Conservation (phyloP, 2,797 vertebrate species). For the Melanotaenia nigrans region DNA sequence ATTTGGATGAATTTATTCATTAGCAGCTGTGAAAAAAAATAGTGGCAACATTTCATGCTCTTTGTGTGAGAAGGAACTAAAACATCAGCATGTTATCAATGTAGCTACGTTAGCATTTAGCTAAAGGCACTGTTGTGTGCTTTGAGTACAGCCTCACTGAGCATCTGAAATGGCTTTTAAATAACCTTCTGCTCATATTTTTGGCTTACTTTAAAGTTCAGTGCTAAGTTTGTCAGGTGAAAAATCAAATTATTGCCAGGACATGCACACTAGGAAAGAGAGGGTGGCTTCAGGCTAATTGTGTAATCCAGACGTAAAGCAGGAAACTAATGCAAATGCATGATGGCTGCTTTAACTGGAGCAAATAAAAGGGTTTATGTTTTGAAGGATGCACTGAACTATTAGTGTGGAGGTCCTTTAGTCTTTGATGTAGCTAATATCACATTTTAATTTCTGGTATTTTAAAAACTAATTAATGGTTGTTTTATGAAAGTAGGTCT, state of each 20-base stretch:
- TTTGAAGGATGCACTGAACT: slow-evolving; percentile 24
- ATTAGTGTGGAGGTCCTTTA: slow-evolving; percentile 9
- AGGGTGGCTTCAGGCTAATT: slow-evolving; percentile 14
- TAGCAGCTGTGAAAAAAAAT: not conserved
- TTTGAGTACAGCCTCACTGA: not conserved
- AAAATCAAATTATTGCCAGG: slow-evolving; percentile 13
- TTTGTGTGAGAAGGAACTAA: not conserved
- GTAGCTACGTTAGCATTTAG: no score
- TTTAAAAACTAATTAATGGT: slow-evolving; percentile 11
- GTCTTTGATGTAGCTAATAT: slow-evolving; percentile 22
- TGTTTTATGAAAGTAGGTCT: not conserved
- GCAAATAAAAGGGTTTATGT: slow-evolving; percentile 13
- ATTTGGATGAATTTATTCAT: not conserved
- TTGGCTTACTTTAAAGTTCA: not conserved
- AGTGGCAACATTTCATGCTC: not conserved
- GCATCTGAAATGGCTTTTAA: not conserved
- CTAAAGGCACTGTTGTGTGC: not conserved
- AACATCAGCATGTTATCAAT: not conserved
- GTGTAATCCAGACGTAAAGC: slow-evolving; percentile 23
- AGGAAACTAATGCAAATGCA: slow-evolving; percentile 5
- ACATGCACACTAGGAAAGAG: slow-evolving; percentile 10
- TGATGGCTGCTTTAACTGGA: not conserved
- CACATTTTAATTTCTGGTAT: slow-evolving; percentile 4
- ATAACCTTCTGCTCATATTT: not conserved
- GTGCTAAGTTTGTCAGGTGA: not conserved